These are phyloP conservation scores for Notiomystis cincta DNA, from an alignment of 2,113 vertebrate species.

Conservation along the genomic window DNA sequence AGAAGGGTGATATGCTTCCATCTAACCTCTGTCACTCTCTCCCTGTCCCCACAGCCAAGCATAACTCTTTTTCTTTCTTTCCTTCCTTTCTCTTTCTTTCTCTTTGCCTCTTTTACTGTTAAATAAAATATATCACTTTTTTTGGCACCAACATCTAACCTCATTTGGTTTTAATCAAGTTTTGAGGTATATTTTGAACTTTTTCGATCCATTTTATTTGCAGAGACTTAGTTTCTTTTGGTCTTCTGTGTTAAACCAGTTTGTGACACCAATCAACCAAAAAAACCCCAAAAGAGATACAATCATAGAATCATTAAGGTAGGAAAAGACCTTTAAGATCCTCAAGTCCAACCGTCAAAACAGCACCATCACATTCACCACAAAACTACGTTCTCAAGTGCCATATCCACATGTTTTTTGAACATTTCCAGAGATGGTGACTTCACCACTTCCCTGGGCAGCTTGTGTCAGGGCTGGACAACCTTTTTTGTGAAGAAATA, in stretches of 20 bases:
- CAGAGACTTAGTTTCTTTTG: neutral
- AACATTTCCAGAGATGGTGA: neutral
- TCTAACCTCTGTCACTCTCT: neutral
- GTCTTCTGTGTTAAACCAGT: neutral
- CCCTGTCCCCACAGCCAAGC: too few species aligned
- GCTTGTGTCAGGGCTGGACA: neutral
- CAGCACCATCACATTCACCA: neutral
- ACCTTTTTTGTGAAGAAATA: neutral
- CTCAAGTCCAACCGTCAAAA: neutral
- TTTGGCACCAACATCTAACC: too few species aligned
- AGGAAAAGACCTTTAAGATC: neutral
- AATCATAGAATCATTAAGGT: neutral
- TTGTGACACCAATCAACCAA: neutral
- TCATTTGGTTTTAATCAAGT: neutral
- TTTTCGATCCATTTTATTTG: neutral
- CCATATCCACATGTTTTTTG: neutral
- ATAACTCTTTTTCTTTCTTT: neutral
- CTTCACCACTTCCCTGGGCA: neutral
- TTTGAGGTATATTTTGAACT: neutral
- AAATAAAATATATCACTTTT: neutral
- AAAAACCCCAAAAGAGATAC: neutral
- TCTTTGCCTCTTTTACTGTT: neutral
- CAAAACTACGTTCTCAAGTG: neutral
- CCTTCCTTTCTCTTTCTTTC: neutral
- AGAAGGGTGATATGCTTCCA: neutral